Percentiles rank a stretch among this genome's conserved stretches.
Conservation (phyloP, 2,113 vertebrate species). For the Prionailurus bengalensis region DNA sequence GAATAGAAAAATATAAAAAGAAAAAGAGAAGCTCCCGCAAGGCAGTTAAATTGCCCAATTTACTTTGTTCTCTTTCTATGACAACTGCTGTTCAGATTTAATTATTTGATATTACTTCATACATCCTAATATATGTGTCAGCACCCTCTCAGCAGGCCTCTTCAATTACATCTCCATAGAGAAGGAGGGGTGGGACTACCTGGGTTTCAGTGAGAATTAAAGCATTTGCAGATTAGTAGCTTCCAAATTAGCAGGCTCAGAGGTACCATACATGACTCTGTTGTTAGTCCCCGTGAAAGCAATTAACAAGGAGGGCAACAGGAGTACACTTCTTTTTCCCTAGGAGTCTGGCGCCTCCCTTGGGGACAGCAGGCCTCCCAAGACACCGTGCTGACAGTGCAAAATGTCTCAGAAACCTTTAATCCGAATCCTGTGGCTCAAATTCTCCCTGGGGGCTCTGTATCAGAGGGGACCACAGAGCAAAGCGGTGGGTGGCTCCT, state of each 20-base stretch:
- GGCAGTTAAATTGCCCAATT: constrained; percentile 66
- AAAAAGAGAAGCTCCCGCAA: constrained; percentile 68
- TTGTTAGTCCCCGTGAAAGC: constrained; percentile 54
- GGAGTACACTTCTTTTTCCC: constrained; percentile 4
- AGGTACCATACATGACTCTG: neutral
- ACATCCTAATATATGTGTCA: constrained; percentile 57
- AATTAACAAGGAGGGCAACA: constrained; percentile 65
- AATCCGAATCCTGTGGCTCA: constrained; percentile 23
- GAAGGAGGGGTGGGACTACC: constrained; percentile 30
- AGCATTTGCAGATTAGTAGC: constrained; percentile 65
- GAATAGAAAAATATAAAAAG: constrained; percentile 62
- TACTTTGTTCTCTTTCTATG: constrained; percentile 62
- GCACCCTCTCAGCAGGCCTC: constrained; percentile 65
- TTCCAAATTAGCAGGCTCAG: constrained; percentile 71
- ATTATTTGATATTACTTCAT: constrained; percentile 69
- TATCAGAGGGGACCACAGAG: neutral
- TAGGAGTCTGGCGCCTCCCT: constrained; percentile 39
- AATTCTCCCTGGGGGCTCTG: neutral
- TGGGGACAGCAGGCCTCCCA: constrained; percentile 11
- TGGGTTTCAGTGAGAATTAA: constrained; percentile 71
- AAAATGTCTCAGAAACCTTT: constrained; percentile 46
- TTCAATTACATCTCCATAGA: constrained; percentile 68
- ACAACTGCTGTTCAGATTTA: constrained; percentile 71
- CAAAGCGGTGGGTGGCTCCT: neutral
- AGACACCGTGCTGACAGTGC: neutral